A percentile compares a stretch with the other conserved stretches of the same genome.
Conservation (phyloP, 1,140 invertebrate species). For the Solenopsis fugax region DNA sequence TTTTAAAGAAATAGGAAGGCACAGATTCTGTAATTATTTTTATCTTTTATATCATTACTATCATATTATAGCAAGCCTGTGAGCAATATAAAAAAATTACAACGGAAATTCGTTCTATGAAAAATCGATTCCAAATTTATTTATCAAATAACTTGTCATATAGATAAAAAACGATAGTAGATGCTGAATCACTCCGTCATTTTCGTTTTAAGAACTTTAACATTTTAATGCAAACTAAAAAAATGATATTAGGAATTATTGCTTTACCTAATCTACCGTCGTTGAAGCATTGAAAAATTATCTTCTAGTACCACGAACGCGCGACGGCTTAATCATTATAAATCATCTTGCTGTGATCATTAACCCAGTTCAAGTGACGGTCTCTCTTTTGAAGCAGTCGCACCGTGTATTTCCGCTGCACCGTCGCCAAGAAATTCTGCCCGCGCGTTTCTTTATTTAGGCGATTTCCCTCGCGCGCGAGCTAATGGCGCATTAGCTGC, state of each 20-base stretch:
- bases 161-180: background rate
- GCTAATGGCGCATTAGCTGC: slow-evolving; percentile 15
- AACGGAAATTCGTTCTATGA: background rate
- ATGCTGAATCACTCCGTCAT: background rate
- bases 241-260: slow-evolving; percentile 43
- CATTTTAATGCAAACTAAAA: background rate
- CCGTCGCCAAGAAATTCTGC: slow-evolving; percentile 16
- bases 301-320: background rate
- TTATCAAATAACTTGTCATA: slow-evolving; percentile 23
- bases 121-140: slow-evolving; percentile 31
- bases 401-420: slow-evolving; percentile 6
- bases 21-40: background rate
- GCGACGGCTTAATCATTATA: slow-evolving; percentile 46
- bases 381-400: background rate
- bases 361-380: slow-evolving; percentile 45
- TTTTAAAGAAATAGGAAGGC: background rate
- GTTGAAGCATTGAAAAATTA: slow-evolving; percentile 35
- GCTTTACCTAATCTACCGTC: slow-evolving; percentile 19
- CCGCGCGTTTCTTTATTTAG: background rate
- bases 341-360: slow-evolving; percentile 50
- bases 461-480: background rate
- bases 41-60: background rate
- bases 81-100: background rate
- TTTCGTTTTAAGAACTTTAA: slow-evolving; percentile 5
- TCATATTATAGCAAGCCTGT: background rate